phyloP scores from a whole-genome alignment of 2,113 vertebrate genomes.

The Nesoenas mayeri region DNA sequence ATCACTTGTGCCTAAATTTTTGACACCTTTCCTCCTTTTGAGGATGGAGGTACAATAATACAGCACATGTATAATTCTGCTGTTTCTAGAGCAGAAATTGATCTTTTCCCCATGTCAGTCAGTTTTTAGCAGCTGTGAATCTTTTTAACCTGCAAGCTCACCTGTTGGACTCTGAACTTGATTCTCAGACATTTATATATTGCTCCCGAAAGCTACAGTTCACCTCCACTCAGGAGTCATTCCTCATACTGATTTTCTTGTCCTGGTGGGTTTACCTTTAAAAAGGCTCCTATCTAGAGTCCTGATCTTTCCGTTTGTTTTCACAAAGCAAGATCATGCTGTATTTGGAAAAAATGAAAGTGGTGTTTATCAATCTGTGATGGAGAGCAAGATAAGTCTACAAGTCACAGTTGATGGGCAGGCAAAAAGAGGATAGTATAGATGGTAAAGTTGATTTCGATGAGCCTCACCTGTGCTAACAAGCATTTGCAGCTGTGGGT shows the following conservation, averaged over 20 bases:
- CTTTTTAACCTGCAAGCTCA: background rate
- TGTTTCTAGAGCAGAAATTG: background rate
- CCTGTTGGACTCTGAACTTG: background rate
- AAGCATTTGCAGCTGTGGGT: background rate
- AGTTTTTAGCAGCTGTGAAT: background rate
- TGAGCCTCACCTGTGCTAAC: background rate
- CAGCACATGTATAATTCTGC: background rate
- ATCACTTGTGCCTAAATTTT: background rate
- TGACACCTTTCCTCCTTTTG: background rate
- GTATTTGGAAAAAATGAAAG: background rate
- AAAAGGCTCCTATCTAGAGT: background rate
- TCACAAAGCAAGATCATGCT: background rate
- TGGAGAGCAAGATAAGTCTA: background rate
- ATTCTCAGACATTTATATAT: background rate
- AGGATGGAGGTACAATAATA: background rate
- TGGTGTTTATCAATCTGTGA: background rate
- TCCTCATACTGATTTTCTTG: background rate
- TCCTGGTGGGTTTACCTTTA: background rate
- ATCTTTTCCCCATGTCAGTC: background rate
- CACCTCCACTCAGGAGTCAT: background rate
- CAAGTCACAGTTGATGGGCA: background rate
- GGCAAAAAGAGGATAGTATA: background rate
- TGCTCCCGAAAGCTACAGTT: background rate
- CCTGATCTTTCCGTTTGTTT: background rate
- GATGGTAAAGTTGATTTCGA: rapidly evolving